A percentile compares a stretch with the other conserved stretches of the same genome.
Evolutionary conservation across 1,140 invertebrate genomes (phyloP).

Genomic region (Heliothis subflexa): DNA sequence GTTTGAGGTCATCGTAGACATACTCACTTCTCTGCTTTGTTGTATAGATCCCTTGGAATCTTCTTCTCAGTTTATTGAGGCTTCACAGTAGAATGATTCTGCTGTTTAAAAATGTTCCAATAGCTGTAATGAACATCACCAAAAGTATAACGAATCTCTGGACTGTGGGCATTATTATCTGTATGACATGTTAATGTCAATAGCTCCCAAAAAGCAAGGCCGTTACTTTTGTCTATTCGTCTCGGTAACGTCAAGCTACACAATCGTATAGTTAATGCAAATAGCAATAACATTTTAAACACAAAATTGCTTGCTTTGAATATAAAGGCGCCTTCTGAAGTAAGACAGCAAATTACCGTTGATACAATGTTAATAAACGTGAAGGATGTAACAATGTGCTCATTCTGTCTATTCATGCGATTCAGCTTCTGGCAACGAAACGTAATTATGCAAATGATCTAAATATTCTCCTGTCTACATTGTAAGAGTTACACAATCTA

Average conservation of each 20-base stretch:
- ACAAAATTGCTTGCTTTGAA: slow-evolving; percentile 12
- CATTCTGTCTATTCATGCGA: slow-evolving; percentile 1
- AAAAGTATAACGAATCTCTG: no score
- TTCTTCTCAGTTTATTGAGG: no score
- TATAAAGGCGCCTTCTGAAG: background rate
- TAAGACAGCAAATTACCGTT: slow-evolving; percentile 1
- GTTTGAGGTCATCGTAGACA: background rate
- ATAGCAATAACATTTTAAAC: background rate
- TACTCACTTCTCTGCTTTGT: no score
- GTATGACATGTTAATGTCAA: background rate
- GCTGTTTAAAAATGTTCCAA: no score
- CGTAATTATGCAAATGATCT: background rate
- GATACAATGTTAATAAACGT: slow-evolving; percentile 16
- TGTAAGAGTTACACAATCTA: no score
- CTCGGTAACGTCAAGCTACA: background rate
- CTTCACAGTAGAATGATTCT: no score
- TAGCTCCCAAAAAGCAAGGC: background rate
- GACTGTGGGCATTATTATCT: no score
- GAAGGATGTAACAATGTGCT: slow-evolving; percentile 20
- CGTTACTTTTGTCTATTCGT: background rate
- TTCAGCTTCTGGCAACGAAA: background rate
- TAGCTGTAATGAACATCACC: no score
- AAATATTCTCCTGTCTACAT: background rate
- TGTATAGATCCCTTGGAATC: no score
- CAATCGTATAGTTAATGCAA: background rate